phyloP scores from a whole-genome alignment of 2,113 vertebrate species.

The Danionella cerebrum region DNA sequence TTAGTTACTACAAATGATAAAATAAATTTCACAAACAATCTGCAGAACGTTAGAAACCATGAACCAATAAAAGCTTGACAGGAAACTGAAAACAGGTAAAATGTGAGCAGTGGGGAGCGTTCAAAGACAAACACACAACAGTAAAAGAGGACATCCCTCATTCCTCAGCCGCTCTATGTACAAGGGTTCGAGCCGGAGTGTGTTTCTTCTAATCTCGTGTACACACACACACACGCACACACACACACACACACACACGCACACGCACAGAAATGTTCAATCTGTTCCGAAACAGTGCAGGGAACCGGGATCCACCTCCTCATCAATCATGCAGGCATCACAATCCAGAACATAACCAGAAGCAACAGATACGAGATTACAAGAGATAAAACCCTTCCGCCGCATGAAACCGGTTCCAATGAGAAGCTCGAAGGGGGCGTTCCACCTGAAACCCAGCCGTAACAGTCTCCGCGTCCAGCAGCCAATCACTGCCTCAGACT shows the following conservation, averaged over 20 bases:
- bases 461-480: neutral
- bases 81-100: neutral
- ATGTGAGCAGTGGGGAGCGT: neutral
- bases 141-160: neutral
- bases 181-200: neutral
- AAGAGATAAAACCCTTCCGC: neutral
- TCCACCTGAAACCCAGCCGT: no score
- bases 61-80: neutral
- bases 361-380: neutral
- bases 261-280: neutral
- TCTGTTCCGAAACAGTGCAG: conserved; percentile 14
- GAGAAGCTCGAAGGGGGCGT: no score
- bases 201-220: neutral
- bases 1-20: neutral
- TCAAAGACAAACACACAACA: conserved; percentile 25
- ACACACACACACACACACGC: neutral
- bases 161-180: neutral
- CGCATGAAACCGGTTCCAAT: no score
- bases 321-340: conserved; percentile 9
- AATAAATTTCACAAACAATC: neutral
- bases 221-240: neutral
- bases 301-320: neutral
- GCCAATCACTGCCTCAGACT: no score
- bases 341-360: neutral
- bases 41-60: conserved; percentile 30